phyloP scores from a whole-genome alignment of 2,888 invertebrate genomes.

The Apocheima hispidaria region DNA sequence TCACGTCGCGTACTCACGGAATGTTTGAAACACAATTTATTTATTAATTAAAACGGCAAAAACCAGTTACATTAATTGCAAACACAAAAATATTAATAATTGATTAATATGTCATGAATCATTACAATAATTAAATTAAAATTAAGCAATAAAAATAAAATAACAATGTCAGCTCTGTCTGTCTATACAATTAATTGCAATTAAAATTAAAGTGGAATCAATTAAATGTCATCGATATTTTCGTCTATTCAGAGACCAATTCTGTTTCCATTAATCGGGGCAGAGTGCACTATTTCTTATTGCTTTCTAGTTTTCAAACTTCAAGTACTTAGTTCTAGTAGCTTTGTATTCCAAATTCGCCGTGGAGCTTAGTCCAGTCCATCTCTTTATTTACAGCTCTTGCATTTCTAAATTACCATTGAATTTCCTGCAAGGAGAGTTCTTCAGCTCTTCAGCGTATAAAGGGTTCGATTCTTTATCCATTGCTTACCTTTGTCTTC shows the following conservation, averaged over 20 bases:
- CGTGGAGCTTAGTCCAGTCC: slow-evolving; percentile 10
- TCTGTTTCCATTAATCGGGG: slow-evolving; percentile 44
- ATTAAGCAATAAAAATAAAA: too few species aligned
- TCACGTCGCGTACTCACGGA: slow-evolving; percentile 38
- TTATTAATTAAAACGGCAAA: too few species aligned
- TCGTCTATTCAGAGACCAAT: slow-evolving; percentile 45
- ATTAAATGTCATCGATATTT: slow-evolving; percentile 57
- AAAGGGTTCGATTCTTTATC: slow-evolving; percentile 69
- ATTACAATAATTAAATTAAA: too few species aligned
- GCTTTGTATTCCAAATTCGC: slow-evolving; percentile 18
- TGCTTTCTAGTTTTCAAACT: slow-evolving; percentile 34
- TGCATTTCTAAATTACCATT: slow-evolving; percentile 30
- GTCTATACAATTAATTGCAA: too few species aligned
- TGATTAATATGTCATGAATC: too few species aligned
- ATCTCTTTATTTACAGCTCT: slow-evolving; percentile 25
- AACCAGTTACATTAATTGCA: too few species aligned
- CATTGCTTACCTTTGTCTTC: slow-evolving; percentile 70
- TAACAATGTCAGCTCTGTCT: too few species aligned
- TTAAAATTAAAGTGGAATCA: too few species aligned
- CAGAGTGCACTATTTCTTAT: slow-evolving; percentile 42
- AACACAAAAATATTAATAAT: too few species aligned
- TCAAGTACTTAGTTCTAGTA: slow-evolving; percentile 10
- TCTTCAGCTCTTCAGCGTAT: slow-evolving; percentile 57
- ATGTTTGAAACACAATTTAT: too few species aligned
- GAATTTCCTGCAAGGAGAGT: slow-evolving; percentile 60